Conservation (phyloP, 2,888 invertebrate species). For the Synergus laeviventris region DNA sequence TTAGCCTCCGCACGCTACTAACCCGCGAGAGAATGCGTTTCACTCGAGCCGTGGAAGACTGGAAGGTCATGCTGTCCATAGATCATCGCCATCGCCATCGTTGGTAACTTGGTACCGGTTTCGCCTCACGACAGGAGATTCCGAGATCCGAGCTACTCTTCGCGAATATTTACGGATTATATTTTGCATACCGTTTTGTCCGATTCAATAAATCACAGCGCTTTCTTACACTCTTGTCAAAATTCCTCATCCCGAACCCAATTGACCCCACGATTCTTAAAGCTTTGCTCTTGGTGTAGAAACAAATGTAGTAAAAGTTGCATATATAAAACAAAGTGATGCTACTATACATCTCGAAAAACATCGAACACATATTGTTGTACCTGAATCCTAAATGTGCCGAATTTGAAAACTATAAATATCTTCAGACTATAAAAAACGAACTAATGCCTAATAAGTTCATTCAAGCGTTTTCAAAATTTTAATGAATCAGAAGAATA, state of each 20-base stretch:
- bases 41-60: conserved; percentile 50
- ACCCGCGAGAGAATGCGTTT: conserved; percentile 56
- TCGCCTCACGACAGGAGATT: conserved; percentile 48
- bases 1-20: conserved; percentile 57
- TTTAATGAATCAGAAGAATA: no score
- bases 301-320: background rate
- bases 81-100: conserved; percentile 56
- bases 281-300: background rate
- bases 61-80: conserved; percentile 60
- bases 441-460: no score
- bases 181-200: conserved; percentile 33
- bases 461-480: no score
- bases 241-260: background rate
- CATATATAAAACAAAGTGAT: no score
- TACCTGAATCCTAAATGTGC: no score
- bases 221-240: conserved; percentile 3
- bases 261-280: background rate
- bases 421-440: no score
- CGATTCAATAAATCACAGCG: conserved; percentile 4
- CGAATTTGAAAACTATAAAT: no score
- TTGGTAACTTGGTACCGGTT: conserved; percentile 41
- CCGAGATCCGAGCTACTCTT: conserved; percentile 32
- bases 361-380: no score
- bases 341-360: no score
- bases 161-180: conserved; percentile 47